Conservation (phyloP, 2,113 vertebrate species). For the Numida meleagris region DNA sequence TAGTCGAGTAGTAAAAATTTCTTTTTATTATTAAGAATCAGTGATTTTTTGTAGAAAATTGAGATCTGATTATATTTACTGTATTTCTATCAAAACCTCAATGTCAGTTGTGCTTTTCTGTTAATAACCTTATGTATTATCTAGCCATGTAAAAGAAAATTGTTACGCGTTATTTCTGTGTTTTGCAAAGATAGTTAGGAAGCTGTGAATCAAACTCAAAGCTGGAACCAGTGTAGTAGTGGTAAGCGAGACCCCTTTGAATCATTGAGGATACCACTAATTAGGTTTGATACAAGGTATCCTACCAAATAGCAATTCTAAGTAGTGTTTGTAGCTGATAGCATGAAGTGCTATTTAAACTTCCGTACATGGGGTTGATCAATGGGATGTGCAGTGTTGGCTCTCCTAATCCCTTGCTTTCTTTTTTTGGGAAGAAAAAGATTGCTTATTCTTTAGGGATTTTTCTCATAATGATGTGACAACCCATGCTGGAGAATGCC, state of each 20-base stretch:
- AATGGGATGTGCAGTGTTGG: not conserved
- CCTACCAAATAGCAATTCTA: not conserved
- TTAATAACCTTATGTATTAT: not conserved
- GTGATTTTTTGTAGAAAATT: not conserved
- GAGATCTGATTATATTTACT: not conserved
- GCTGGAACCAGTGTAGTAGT: not conserved
- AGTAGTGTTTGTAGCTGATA: not conserved
- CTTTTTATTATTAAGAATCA: not conserved
- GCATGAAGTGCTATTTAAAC: fast-evolving
- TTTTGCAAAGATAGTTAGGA: not conserved
- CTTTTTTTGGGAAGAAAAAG: not conserved
- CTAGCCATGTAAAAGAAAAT: not conserved
- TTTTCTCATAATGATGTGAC: not conserved
- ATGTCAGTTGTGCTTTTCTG: not conserved
- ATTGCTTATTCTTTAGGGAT: not conserved
- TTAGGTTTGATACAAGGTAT: not conserved
- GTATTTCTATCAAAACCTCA: not conserved
- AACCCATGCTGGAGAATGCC: not conserved
- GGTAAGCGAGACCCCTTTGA: not conserved
- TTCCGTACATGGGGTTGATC: not conserved
- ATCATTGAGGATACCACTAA: not conserved
- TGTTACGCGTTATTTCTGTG: not conserved
- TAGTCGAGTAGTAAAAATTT: not conserved
- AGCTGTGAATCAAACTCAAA: not conserved
- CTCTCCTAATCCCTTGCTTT: not conserved